phyloP scores from a whole-genome alignment of 2,888 invertebrate genomes.

The Clepsis dumicolana region DNA sequence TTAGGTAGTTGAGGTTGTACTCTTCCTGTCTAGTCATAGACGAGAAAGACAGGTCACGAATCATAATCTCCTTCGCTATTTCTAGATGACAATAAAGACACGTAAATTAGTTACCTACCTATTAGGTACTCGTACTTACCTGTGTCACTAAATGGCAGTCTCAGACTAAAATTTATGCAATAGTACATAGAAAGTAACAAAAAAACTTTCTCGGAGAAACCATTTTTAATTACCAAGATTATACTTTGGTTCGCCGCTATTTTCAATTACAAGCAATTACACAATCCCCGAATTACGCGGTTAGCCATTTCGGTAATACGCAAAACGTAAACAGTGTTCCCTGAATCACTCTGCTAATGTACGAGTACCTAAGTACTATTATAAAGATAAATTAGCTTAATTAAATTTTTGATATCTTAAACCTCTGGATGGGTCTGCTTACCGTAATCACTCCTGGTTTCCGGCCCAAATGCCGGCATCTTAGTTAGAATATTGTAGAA shows the following conservation, averaged over 20 bases:
- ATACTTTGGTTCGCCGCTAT: constrained; percentile 14
- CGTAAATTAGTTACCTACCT: background rate
- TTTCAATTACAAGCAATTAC: constrained; percentile 32
- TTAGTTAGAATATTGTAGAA: constrained; percentile 93
- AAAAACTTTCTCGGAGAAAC: constrained; percentile 2
- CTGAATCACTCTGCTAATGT: constrained; percentile 4
- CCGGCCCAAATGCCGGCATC: constrained; percentile 55
- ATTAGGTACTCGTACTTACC: too few species aligned
- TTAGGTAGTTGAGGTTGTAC: constrained; percentile 80
- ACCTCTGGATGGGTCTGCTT: constrained; percentile 36
- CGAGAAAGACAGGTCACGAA: constrained; percentile 61
- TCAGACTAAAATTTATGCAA: background rate
- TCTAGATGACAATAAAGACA: constrained; percentile 55
- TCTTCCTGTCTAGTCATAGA: constrained; percentile 54
- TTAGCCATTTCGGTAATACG: constrained; percentile 14
- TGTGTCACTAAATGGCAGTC: too few species aligned
- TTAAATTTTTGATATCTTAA: constrained; percentile 13
- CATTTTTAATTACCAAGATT: constrained; percentile 2
- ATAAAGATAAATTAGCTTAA: background rate
- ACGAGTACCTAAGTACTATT: background rate
- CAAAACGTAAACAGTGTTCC: constrained; percentile 15
- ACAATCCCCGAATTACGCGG: constrained; percentile 21
- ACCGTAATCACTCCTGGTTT: constrained; percentile 62
- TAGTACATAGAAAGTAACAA: background rate
- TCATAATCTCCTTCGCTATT: constrained; percentile 66